Percentiles rank a stretch among this genome's conserved stretches.
Evolutionary conservation across 2,888 invertebrate species (phyloP).

Genomic region (Mythimna vitellina): DNA sequence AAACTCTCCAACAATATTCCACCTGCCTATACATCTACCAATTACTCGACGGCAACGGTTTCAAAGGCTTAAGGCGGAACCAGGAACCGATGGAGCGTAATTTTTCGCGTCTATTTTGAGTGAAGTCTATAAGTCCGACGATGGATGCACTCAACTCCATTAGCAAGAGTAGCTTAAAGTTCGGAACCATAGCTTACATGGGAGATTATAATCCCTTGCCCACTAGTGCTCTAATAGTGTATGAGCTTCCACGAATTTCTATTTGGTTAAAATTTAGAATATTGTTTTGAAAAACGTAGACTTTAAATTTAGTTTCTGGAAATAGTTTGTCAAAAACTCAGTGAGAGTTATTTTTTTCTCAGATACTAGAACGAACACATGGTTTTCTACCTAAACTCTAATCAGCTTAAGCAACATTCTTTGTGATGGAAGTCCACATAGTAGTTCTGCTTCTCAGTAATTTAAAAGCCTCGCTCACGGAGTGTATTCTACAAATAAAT

Average conservation of each 20-base stretch:
- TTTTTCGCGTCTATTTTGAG: constrained; percentile 16
- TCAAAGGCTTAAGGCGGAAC: constrained; percentile 20
- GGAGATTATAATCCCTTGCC: constrained; percentile 28
- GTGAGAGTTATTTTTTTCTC: too few relatives aligned
- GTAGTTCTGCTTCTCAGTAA: not conserved
- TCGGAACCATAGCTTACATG: constrained; percentile 26
- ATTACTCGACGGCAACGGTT: not conserved
- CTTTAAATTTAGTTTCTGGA: too few relatives aligned
- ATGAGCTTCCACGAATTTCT: not conserved
- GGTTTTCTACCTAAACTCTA: not conserved
- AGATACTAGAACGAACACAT: not conserved
- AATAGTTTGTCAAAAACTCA: too few relatives aligned
- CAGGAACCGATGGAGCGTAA: constrained; percentile 12
- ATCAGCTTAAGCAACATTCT: not conserved
- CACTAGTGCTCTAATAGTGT: not conserved
- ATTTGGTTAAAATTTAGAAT: not conserved
- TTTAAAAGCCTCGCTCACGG: too few relatives aligned
- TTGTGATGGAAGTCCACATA: not conserved
- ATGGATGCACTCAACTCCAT: constrained; percentile 37
- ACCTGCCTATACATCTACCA: not conserved
- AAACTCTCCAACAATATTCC: not conserved
- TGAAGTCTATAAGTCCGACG: not conserved
- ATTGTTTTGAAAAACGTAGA: too few relatives aligned
- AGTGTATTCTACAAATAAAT: too few relatives aligned
- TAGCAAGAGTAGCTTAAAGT: constrained; percentile 27